phyloP scores from a whole-genome alignment of 2,797 vertebrate species.

The Lepus oiostolus region DNA sequence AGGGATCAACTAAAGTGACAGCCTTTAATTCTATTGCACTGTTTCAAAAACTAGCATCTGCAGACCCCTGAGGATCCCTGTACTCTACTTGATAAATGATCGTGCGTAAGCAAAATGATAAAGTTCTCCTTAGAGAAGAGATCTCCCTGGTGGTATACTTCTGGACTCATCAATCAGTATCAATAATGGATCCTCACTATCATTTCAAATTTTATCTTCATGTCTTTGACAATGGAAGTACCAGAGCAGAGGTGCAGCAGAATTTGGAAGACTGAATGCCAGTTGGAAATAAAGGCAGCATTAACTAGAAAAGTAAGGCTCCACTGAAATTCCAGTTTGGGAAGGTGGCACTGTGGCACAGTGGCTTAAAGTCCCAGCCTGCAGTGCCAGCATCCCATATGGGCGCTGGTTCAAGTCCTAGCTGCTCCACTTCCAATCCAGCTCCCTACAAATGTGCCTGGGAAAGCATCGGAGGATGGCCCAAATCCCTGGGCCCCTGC shows the following conservation, averaged over 20 bases:
- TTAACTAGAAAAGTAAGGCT: not conserved
- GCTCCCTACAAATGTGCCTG: too few relatives aligned
- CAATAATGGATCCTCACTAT: not conserved
- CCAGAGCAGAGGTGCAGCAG: not conserved
- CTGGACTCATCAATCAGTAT: not conserved
- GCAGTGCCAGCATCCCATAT: too few relatives aligned
- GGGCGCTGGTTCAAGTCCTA: too few relatives aligned
- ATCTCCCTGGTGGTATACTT: constrained; percentile 12
- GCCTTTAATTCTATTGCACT: constrained; percentile 14
- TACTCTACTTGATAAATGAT: constrained; percentile 39
- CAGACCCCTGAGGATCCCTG: not conserved
- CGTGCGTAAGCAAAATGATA: constrained; percentile 57
- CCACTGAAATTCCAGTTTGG: too few relatives aligned
- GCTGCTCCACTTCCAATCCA: too few relatives aligned
- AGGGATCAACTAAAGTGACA: constrained; percentile 45
- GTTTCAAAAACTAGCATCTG: constrained; percentile 34
- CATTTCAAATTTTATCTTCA: not conserved
- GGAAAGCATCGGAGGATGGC: too few relatives aligned
- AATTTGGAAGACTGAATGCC: not conserved
- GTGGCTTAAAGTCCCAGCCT: too few relatives aligned
- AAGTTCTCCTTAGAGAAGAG: constrained; percentile 29
- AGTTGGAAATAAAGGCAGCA: not conserved
- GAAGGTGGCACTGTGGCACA: too few relatives aligned
- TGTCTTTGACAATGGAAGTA: not conserved
- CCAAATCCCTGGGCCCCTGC: too few relatives aligned